Evolutionary conservation across 2,797 vertebrate genomes (phyloP).

Genomic region (Enteromius afrohamiltoni): DNA sequence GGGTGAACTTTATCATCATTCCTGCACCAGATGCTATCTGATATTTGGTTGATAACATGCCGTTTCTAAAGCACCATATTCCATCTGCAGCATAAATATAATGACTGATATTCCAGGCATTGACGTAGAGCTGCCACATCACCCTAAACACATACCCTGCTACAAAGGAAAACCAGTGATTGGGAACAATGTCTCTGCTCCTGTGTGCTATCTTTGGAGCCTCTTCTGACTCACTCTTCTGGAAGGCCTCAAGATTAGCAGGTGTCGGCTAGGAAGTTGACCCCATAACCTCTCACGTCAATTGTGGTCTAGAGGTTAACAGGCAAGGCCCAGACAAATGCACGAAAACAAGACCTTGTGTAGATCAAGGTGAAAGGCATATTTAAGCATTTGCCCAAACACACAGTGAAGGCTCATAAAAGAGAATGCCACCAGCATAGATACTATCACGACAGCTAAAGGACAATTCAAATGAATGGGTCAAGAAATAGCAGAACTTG

Average conservation of each 20-base stretch:
- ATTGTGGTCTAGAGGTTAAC: conserved; percentile 13
- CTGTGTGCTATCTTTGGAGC: conserved; percentile 5
- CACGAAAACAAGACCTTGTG: conserved; percentile 1
- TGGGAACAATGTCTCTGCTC: neutral
- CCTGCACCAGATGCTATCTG: neutral
- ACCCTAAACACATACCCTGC: neutral
- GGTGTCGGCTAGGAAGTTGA: conserved; percentile 24
- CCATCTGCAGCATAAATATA: conserved; percentile 1
- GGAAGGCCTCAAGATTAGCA: conserved; percentile 29
- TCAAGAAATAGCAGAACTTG: neutral
- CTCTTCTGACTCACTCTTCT: neutral
- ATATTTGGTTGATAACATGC: conserved; percentile 5
- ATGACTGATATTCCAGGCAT: neutral
- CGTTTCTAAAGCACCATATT: neutral
- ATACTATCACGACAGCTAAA: neutral
- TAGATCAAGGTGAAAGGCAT: conserved; percentile 12
- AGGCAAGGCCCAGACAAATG: neutral
- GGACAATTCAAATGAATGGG: neutral
- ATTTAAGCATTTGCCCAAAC: neutral
- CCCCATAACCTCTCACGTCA: conserved; percentile 18
- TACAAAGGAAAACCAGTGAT: neutral
- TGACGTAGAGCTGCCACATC: conserved; percentile 5
- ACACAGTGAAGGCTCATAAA: neutral
- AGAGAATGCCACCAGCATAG: neutral
- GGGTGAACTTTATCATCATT: conserved; percentile 27